Conservation (phyloP, 92 coral and sea anemone genomes). For the Epizoanthus fatuus region DNA sequence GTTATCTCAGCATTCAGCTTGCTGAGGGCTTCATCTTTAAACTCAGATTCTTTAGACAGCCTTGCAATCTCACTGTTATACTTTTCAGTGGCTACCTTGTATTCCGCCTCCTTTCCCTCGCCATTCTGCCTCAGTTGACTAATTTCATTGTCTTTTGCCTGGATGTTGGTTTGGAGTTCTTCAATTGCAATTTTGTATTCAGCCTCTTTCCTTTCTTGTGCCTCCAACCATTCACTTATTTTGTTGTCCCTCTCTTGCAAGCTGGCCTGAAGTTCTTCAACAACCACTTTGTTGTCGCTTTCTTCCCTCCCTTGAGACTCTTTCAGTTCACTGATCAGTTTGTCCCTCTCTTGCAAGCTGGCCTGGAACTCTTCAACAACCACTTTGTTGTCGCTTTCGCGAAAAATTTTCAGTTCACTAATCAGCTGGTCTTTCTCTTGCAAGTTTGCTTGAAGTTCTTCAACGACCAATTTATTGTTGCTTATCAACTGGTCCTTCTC, state of each 20-base stretch:
- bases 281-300: constrained; percentile 67
- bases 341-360: constrained; percentile 13
- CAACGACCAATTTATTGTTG: constrained; percentile 10
- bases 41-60: constrained; percentile 57
- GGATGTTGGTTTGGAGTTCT: constrained; percentile 71
- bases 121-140: constrained; percentile 48
- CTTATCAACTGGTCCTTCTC: constrained; percentile 77
- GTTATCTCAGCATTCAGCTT: constrained; percentile 56
- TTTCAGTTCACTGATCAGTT: constrained; percentile 24
- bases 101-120: constrained; percentile 57
- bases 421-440: constrained; percentile 76
- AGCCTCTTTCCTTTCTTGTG: background rate
- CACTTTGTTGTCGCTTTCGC: constrained; percentile 52
- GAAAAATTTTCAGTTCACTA: constrained; percentile 7
- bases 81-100: constrained; percentile 68
- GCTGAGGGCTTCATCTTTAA: constrained; percentile 41
- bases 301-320: constrained; percentile 1
- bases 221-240: constrained; percentile 60
- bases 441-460: constrained; percentile 62
- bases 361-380: constrained; percentile 52
- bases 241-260: constrained; percentile 78
- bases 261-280: constrained; percentile 77
- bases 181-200: constrained; percentile 75
- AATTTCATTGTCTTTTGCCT: constrained; percentile 78
- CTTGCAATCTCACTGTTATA: constrained; percentile 70